Percentiles rank a stretch among this genome's conserved stretches.
Evolutionary conservation across 2,797 vertebrate species (phyloP).

Genomic region (Fistularia tabacaria): DNA sequence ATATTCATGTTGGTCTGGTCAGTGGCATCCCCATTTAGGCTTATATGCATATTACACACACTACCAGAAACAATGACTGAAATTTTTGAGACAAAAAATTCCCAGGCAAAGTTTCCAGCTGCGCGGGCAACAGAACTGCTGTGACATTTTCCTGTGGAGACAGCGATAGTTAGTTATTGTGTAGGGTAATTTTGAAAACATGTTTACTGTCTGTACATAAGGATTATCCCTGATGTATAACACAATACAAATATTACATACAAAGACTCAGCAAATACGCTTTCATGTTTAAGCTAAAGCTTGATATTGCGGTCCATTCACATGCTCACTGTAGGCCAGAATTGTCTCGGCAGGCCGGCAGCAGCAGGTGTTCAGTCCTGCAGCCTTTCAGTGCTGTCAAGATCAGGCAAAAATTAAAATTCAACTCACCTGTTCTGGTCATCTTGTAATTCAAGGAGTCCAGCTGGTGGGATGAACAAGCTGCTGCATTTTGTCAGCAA

Average conservation of each 20-base stretch:
- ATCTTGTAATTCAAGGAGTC: not conserved
- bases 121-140: slow-evolving; percentile 56
- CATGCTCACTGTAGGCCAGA: not conserved
- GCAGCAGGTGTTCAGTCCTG: slow-evolving; percentile 40
- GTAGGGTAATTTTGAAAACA: too few species aligned
- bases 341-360: not conserved
- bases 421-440: slow-evolving; percentile 44
- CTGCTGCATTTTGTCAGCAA: slow-evolving; percentile 4
- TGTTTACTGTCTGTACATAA: not conserved
- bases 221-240: not conserved
- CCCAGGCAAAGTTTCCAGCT: slow-evolving; percentile 81
- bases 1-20: not conserved
- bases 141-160: slow-evolving; percentile 14
- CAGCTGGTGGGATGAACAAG: not conserved
- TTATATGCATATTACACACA: slow-evolving; percentile 66
- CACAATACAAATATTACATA: not conserved
- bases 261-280: slow-evolving; percentile 3
- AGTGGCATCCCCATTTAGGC: not conserved
- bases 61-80: slow-evolving; percentile 88
- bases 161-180: slow-evolving; percentile 3
- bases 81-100: slow-evolving; percentile 67
- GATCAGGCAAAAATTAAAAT: not conserved
- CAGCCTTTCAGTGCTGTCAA: not conserved
- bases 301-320: not conserved
- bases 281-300: slow-evolving; percentile 6